Percentiles rank a stretch among this genome's conserved stretches.
Conservation (phyloP, 2,797 vertebrate genomes). For the Diceros bicornis region DNA sequence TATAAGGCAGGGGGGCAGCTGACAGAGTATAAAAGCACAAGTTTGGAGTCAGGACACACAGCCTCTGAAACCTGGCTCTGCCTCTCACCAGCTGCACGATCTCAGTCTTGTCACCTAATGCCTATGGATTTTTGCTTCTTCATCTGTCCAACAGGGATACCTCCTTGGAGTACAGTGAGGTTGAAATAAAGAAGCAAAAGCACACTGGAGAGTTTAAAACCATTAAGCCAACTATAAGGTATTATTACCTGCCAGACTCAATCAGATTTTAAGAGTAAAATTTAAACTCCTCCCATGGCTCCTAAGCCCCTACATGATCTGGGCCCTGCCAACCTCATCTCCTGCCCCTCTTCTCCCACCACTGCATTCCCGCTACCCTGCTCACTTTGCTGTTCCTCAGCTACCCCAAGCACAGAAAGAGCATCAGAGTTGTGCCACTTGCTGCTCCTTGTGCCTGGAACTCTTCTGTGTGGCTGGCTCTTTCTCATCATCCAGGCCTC, state of each 20-base stretch:
- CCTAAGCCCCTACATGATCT: background rate
- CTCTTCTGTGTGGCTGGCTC: background rate
- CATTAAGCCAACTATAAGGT: background rate
- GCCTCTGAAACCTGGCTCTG: constrained; percentile 15
- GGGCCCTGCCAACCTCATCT: background rate
- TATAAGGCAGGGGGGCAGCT: background rate
- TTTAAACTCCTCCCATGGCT: background rate
- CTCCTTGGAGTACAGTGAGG: background rate
- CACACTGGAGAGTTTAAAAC: background rate
- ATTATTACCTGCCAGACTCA: background rate
- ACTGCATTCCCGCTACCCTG: background rate
- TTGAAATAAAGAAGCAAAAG: constrained; percentile 9
- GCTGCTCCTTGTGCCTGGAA: background rate
- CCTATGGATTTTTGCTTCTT: constrained; percentile 24
- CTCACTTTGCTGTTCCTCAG: background rate
- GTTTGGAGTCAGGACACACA: background rate
- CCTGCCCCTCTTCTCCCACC: background rate
- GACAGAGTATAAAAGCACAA: background rate
- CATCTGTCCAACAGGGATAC: background rate
- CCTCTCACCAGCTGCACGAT: background rate
- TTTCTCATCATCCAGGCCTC: background rate
- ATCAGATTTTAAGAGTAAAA: constrained; percentile 32
- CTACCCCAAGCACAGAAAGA: background rate
- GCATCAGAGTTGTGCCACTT: background rate
- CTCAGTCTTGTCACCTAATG: background rate